Evolutionary conservation across 2,797 vertebrate genomes (phyloP).

Genomic region (Urosaurus nigricauda): DNA sequence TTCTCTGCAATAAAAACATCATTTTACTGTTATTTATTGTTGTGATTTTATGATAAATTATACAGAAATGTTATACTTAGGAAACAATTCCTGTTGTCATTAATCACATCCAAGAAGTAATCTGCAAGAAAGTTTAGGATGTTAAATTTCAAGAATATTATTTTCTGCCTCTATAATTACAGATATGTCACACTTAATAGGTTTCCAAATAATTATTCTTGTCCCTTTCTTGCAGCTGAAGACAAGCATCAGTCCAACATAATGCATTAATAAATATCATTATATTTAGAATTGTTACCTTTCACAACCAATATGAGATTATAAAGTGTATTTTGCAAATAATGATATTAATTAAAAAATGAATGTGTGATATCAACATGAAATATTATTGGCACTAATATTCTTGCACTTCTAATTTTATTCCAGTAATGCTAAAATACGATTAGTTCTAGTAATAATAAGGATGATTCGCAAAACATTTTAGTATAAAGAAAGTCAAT

Average conservation of each 20-base stretch:
- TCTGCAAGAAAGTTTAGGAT: background rate
- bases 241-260: background rate
- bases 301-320: background rate
- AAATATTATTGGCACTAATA: background rate
- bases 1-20: constrained; percentile 81
- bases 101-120: background rate
- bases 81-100: background rate
- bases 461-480: background rate
- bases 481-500: constrained; percentile 1
- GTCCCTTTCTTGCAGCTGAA: background rate
- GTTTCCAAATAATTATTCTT: background rate
- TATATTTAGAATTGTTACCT: background rate
- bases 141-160: background rate
- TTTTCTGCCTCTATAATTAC: background rate
- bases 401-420: background rate
- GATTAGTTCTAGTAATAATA: background rate
- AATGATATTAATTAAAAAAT: background rate
- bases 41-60: background rate
- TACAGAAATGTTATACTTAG: background rate
- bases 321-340: background rate
- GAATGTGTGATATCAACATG: background rate
- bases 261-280: background rate
- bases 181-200: background rate
- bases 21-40: constrained; percentile 29
- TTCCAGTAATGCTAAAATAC: constrained; percentile 1